These are phyloP conservation scores for Tinea trinotella DNA, from an alignment of 2,888 invertebrate species.

Conservation along the genomic window DNA sequence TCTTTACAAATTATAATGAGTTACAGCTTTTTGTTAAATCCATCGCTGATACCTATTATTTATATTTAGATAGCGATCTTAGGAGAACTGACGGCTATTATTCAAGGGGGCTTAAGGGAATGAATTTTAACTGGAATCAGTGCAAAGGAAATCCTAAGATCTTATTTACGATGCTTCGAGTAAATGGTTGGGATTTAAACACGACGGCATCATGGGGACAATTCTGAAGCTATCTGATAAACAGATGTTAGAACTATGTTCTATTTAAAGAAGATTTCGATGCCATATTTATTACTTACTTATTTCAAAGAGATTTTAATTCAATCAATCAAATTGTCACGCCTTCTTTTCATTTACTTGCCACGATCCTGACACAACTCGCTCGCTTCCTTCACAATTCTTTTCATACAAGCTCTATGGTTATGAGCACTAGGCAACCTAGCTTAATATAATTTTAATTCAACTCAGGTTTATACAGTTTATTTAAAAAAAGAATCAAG, in stretches of 20 bases:
- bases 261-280: too few relatives aligned
- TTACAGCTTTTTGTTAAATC: background rate
- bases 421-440: too few relatives aligned
- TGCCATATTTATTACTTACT: too few relatives aligned
- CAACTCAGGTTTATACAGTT: too few relatives aligned
- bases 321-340: too few relatives aligned
- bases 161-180: constrained; percentile 13
- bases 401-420: too few relatives aligned
- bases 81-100: background rate
- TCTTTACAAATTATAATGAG: constrained; percentile 8
- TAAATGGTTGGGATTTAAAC: background rate
- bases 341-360: too few relatives aligned
- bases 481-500: too few relatives aligned
- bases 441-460: too few relatives aligned
- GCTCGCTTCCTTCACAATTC: too few relatives aligned
- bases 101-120: constrained; percentile 3
- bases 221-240: background rate
- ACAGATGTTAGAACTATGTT: background rate
- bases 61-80: constrained; percentile 12
- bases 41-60: constrained; percentile 7
- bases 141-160: constrained; percentile 13
- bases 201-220: background rate
- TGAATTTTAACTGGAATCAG: constrained; percentile 11
- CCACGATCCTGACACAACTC: too few relatives aligned
- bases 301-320: too few relatives aligned